Evolutionary conservation across 2,888 invertebrate genomes (phyloP).

Genomic region (Automeris io): DNA sequence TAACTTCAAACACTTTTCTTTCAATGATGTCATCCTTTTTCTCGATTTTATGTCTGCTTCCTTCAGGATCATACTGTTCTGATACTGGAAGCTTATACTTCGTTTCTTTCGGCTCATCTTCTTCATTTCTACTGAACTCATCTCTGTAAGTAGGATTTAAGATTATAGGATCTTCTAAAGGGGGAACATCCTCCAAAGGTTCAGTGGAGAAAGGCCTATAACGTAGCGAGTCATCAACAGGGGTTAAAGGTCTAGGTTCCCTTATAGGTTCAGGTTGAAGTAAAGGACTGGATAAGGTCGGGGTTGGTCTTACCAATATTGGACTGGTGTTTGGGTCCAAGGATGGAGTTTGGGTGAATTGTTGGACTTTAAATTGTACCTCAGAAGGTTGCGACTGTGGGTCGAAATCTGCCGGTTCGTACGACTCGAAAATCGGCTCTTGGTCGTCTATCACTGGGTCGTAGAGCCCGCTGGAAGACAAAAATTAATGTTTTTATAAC

Average conservation of each 20-base stretch:
- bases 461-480: constrained; percentile 59
- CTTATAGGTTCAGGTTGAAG: constrained; percentile 3
- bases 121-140: constrained; percentile 32
- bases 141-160: constrained; percentile 51
- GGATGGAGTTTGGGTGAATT: constrained; percentile 27
- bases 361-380: constrained; percentile 44
- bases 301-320: constrained; percentile 7
- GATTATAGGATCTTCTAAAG: constrained; percentile 57
- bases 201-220: constrained; percentile 59
- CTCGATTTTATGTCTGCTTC: constrained; percentile 17
- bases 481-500: constrained; percentile 8
- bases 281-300: constrained; percentile 13
- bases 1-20: constrained; percentile 10
- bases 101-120: constrained; percentile 18
- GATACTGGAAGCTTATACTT: constrained; percentile 58
- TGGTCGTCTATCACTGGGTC: constrained; percentile 61
- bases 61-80: constrained; percentile 54
- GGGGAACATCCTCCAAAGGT: constrained; percentile 41
- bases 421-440: constrained; percentile 51
- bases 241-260: constrained; percentile 18
- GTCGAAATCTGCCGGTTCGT: constrained; percentile 59
- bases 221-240: constrained; percentile 34
- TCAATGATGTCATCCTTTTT: constrained; percentile 14
- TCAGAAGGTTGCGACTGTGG: constrained; percentile 57
- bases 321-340: constrained; percentile 13